These are phyloP conservation scores for Drosophila micromelanica DNA, from an alignment of 1,140 invertebrate species.

Conservation along the genomic window DNA sequence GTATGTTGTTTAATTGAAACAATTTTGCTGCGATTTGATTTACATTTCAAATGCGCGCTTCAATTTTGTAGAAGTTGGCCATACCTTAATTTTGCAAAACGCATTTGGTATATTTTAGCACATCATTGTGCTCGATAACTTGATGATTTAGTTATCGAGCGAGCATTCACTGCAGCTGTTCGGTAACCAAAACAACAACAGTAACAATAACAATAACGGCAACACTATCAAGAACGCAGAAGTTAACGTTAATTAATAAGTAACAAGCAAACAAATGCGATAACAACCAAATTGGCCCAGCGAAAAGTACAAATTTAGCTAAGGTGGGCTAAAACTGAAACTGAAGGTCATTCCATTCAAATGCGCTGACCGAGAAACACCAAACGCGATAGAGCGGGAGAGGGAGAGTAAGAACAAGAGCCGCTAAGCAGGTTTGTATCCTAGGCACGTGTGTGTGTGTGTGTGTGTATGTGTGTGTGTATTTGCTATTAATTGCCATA, in stretches of 20 bases:
- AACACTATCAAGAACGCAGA: background rate
- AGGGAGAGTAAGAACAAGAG: constrained; percentile 20
- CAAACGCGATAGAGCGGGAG: constrained; percentile 13
- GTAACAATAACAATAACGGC: background rate
- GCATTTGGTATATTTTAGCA: too few relatives aligned
- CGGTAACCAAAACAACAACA: constrained; percentile 7
- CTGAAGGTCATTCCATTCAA: constrained; percentile 39
- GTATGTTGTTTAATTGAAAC: too few relatives aligned
- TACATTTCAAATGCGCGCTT: too few relatives aligned
- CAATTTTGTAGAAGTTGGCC: too few relatives aligned
- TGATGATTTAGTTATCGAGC: too few relatives aligned
- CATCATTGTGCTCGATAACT: background rate
- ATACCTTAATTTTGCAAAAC: too few relatives aligned
- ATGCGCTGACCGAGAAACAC: constrained; percentile 14
- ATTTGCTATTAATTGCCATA: constrained; percentile 26
- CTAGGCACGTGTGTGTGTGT: constrained; percentile 2
- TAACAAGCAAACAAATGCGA: background rate
- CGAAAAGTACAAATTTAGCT: background rate
- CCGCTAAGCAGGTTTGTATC: constrained; percentile 38
- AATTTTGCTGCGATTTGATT: too few relatives aligned
- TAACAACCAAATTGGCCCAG: background rate
- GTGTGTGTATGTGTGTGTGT: constrained; percentile 9
- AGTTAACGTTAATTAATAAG: constrained; percentile 1
- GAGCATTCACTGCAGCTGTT: constrained; percentile 39
- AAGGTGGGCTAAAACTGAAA: constrained; percentile 6